These are phyloP conservation scores for Leptopilina syphax DNA, from an alignment of 2,888 invertebrate species.

Conservation along the genomic window DNA sequence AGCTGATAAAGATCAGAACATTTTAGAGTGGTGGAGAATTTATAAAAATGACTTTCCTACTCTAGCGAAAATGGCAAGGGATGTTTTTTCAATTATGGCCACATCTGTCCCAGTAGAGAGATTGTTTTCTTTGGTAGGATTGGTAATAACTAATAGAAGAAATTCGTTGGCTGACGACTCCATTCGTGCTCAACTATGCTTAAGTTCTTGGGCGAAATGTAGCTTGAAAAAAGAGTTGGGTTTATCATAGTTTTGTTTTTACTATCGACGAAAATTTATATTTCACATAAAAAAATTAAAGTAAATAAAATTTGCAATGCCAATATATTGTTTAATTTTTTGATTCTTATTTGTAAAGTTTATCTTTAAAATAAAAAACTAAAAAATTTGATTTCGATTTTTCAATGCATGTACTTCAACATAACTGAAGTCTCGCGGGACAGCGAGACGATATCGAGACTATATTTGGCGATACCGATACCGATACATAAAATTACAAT, in stretches of 20 bases:
- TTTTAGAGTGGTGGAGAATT: slow-evolving; percentile 46
- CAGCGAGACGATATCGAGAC: background rate
- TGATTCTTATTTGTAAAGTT: too few relatives aligned
- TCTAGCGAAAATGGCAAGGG: slow-evolving; percentile 43
- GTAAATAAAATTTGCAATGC: too few relatives aligned
- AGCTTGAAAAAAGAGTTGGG: slow-evolving; percentile 14
- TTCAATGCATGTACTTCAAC: too few relatives aligned
- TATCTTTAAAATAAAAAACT: too few relatives aligned
- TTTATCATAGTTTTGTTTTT: background rate
- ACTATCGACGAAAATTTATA: too few relatives aligned
- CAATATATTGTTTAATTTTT: too few relatives aligned
- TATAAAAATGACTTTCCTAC: slow-evolving; percentile 38
- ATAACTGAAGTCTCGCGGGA: too few relatives aligned
- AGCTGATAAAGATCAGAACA: slow-evolving; percentile 34
- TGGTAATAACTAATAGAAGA: slow-evolving; percentile 42
- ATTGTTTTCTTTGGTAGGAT: slow-evolving; percentile 22
- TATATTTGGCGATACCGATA: background rate
- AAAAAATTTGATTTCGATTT: too few relatives aligned
- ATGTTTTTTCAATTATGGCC: slow-evolving; percentile 39
- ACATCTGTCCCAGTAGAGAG: slow-evolving; percentile 45
- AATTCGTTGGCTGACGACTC: slow-evolving; percentile 27
- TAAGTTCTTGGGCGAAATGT: slow-evolving; percentile 42
- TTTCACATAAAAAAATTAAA: too few relatives aligned
- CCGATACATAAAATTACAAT: background rate
- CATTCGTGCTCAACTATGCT: slow-evolving; percentile 39